Evolutionary conservation across 30 jellyfish, hydroid and myxozoan genomes (phyloP).

Genomic region (Cassiopea andromeda): DNA sequence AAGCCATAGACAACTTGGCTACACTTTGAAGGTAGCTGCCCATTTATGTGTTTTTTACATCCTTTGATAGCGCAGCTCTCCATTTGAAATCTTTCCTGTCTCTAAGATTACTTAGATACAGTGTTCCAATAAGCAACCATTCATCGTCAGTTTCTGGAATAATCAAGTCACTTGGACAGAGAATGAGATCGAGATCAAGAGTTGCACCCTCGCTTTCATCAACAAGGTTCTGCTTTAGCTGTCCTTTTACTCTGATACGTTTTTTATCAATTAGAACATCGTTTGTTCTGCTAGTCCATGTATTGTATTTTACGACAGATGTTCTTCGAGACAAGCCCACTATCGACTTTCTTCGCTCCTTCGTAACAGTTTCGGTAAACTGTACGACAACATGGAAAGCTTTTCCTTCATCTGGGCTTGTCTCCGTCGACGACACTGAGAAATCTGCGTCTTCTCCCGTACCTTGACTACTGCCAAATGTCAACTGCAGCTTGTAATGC

Average conservation of each 20-base stretch:
- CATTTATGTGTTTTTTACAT: not conserved
- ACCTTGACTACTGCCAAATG: not conserved
- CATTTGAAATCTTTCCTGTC: conserved; percentile 60
- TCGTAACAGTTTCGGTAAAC: conserved; percentile 43
- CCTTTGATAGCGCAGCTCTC: conserved; percentile 71
- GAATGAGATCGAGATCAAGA: conserved; percentile 53
- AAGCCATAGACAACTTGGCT: too few relatives aligned
- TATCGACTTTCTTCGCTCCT: conserved; percentile 28
- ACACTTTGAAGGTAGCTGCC: too few relatives aligned
- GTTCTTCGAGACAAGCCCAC: conserved; percentile 54
- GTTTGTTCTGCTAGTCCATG: conserved; percentile 45
- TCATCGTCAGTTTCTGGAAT: conserved; percentile 50
- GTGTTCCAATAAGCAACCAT: conserved; percentile 54
- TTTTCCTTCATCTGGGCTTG: not conserved
- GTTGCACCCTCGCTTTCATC: conserved; percentile 1
- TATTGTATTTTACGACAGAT: conserved; percentile 29
- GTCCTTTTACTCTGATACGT: conserved; percentile 47
- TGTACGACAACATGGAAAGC: conserved; percentile 22
- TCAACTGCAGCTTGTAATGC: conserved; percentile 46
- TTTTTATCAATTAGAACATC: conserved; percentile 11
- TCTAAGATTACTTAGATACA: conserved; percentile 23
- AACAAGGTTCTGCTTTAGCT: not conserved
- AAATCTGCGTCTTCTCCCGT: not conserved
- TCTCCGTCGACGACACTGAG: conserved; percentile 28
- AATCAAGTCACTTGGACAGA: conserved; percentile 68